Evolutionary conservation across 2,888 invertebrate species (phyloP), one percentile per base, ranked within the genome.

Genomic region (Junonia oenone): DNA sequence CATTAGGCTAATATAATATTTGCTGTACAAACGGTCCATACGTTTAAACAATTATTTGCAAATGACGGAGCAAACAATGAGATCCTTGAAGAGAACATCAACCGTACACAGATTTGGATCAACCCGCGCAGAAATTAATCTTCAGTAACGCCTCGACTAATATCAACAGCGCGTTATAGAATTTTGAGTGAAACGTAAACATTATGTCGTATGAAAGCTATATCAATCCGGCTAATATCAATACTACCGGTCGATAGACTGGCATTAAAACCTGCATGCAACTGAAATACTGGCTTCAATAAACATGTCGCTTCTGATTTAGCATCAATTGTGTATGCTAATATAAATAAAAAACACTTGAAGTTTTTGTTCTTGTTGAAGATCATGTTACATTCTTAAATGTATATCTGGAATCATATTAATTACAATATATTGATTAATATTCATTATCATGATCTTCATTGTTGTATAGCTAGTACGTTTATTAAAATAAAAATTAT

Each of bases 1-100:
- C 72, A 70, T 73, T 77, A 75, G 70, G 64, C 76, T 75, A 79
- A 76, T 79, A 82, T 78, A 80, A 79, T 79, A 79, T 82, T 81
- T 81, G 73, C 77, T 50, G 68, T 70, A 71, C 73, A 73, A 79
- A 75, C 74, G 71, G 67, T 69, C 70, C 68, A 64, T 69, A 72
- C 70, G 65, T 68, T 72, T 66, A 69, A 71, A 67, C 73, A 69
- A 75, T 69, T 74, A 75, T 81, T 80, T 74, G 81, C 76, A 68
- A 76, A 74, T 73, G 72, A 68, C 69, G 64, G 65, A 63, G 65
- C 68, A 73, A 74, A 76, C 75, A 77, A 71, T 75, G 64, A 63
- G 69, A 73, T 76, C 77, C 76, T 78, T 76, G 73, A 74, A 70
- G 61, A 67, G 61, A 58, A 63, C 67, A 68, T 67, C 74, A 71